Percentiles rank a stretch among this genome's conserved stretches.
phyloP scores from a whole-genome alignment of 2,797 vertebrate genomes.

The Heterohyrax brucei region DNA sequence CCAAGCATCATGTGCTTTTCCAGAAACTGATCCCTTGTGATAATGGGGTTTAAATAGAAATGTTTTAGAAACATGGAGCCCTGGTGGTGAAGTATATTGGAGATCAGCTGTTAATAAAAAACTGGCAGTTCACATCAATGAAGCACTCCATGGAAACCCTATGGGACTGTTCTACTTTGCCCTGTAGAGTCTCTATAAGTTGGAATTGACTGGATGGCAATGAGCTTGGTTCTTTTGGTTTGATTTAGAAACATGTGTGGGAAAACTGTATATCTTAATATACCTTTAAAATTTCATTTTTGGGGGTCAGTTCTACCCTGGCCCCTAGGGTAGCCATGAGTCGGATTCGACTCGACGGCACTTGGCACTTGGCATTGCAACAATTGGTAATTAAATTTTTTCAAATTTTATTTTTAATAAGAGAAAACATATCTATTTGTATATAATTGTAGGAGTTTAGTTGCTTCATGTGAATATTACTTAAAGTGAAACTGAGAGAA shows the following conservation, averaged over 20 bases:
- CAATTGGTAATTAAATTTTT: neutral
- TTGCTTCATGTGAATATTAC: neutral
- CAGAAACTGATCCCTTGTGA: too few species aligned
- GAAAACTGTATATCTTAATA: neutral
- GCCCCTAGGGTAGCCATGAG: too few species aligned
- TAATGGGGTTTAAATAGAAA: neutral
- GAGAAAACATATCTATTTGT: neutral
- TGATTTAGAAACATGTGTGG: neutral
- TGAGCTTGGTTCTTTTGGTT: too few species aligned
- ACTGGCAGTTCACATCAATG: too few species aligned
- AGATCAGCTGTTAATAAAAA: too few species aligned
- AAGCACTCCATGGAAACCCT: too few species aligned
- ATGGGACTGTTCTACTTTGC: too few species aligned
- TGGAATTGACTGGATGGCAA: too few species aligned
- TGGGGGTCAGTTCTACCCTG: neutral
- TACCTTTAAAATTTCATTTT: neutral
- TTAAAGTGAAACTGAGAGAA: neutral
- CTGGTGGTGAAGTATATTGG: too few species aligned
- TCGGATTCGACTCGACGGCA: too few species aligned
- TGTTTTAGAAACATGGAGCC: neutral
- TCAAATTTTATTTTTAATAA: conserved; percentile 11
- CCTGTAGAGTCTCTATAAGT: too few species aligned
- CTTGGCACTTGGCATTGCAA: neutral
- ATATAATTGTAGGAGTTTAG: neutral
- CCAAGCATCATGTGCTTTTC: too few species aligned